Conservation (phyloP, 2,797 vertebrate genomes). For the Microchirus variegatus region DNA sequence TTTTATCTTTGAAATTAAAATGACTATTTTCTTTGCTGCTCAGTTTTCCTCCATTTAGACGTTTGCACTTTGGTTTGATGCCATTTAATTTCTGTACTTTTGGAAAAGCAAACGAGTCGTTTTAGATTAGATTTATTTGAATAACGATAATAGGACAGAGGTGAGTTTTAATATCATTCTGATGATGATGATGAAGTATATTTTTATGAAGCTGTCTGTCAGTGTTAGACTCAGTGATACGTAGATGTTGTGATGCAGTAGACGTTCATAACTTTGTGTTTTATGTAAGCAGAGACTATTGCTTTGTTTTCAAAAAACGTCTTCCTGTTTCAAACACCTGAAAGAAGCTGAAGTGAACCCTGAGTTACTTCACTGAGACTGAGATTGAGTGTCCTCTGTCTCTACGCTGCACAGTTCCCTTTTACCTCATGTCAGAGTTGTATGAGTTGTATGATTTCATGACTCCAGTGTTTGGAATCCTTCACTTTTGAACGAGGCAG, state of each 20-base stretch:
- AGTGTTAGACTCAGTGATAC: no score
- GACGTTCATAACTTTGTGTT: conserved; percentile 3
- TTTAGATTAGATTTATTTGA: conserved; percentile 54
- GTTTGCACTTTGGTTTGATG: conserved; percentile 62
- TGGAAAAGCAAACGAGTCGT: conserved; percentile 12
- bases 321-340: conserved; percentile 33
- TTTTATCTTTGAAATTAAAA: conserved; percentile 32
- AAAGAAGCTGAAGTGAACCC: no score
- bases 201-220: conserved; percentile 38
- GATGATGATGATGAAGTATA: conserved; percentile 26
- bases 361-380: no score
- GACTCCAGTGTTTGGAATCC: no score
- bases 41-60: conserved; percentile 31
- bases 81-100: conserved; percentile 19
- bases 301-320: conserved; percentile 43
- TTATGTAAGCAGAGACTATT: conserved; percentile 7
- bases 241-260: conserved; percentile 14
- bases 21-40: conserved; percentile 41
- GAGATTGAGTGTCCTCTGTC: no score
- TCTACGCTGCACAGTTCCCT: no score
- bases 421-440: no score
- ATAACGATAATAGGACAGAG: conserved; percentile 41
- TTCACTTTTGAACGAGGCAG: no score
- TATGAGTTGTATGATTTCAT: no score
- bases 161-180: conserved; percentile 27